Evolutionary conservation across 1,140 invertebrate species (phyloP).

Genomic region (Rhyzopertha dominica): DNA sequence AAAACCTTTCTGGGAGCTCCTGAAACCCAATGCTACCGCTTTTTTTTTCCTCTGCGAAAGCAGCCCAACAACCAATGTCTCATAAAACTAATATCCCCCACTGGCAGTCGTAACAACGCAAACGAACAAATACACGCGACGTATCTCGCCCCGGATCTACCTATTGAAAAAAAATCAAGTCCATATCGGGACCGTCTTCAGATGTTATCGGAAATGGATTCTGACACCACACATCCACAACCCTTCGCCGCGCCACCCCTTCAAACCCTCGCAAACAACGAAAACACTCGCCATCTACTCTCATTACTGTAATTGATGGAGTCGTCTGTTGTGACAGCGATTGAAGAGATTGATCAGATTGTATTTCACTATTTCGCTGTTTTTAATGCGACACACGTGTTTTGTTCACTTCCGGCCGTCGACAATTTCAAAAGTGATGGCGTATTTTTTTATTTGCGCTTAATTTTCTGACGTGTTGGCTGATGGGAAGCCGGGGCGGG

Average conservation of each 20-base stretch:
- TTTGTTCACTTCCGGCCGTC: too few relatives aligned
- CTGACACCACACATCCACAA: conserved; percentile 17
- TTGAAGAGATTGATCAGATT: conserved; percentile 32
- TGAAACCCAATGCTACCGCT: too few relatives aligned
- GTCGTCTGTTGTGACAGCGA: conserved; percentile 30
- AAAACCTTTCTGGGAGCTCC: too few relatives aligned
- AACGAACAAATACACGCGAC: too few relatives aligned
- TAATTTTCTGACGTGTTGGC: too few relatives aligned
- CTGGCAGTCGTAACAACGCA: too few relatives aligned
- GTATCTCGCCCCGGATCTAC: not conserved
- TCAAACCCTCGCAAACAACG: conserved; percentile 13
- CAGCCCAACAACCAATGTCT: too few relatives aligned
- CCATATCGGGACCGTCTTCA: conserved; percentile 15
- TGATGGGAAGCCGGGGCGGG: too few relatives aligned
- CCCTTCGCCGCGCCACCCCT: conserved; percentile 9
- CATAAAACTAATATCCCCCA: too few relatives aligned
- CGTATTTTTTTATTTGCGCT: too few relatives aligned
- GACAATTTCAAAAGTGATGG: too few relatives aligned
- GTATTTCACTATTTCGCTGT: conserved; percentile 21
- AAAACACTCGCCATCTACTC: conserved; percentile 29
- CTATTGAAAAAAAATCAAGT: conserved; percentile 15
- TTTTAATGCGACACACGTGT: conserved; percentile 9
- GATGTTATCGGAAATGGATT: conserved; percentile 17
- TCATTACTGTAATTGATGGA: conserved; percentile 31
- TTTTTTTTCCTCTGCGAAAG: too few relatives aligned